Base-by-base conservation (phyloP, 2,888 invertebrate species). In the Xestia ashworthii region DNA sequence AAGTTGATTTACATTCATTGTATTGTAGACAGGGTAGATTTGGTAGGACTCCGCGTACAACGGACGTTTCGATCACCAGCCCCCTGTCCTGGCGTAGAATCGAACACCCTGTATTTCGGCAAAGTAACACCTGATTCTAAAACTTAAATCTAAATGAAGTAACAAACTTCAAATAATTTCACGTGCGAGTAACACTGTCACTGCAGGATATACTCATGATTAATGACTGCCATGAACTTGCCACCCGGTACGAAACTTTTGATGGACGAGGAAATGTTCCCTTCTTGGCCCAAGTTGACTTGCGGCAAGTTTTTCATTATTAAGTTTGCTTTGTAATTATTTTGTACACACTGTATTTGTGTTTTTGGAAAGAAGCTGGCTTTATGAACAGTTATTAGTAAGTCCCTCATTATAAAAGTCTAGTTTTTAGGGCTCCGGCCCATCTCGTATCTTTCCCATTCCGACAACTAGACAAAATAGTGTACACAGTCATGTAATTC, bases 151-250 rank as follows among this genome's bases (percentile, higher is more conserved):
- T 50, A 50, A 50, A 50, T 50, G 8, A 22, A 50, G 50, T 22
- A 11, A 53, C 83, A 85, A 89, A 90, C 86, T 89, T 86, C 58
- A 73, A 74, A 78, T 85, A 77, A 88, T 89, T 82, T 81, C 73
- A 76, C 64, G 69, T 75, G 66, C 73, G 79, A 80, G 38, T 78
- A 71, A 71, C 82, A 81, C 77, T 88, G 89, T 88, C 88, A 88
- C 80, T 81, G 71, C 82, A 80, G 85, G 84, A 80, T 85, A 81
- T 82, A 85, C 87, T 83, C 73, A 86, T 91, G 92, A 92, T 90
- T 89, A 90, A 92, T 80, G 91, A 89, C 81, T 65, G n/a, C n/a
- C n/a, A n/a, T n/a, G 68, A 85, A 90, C 81, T 88, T 89, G 89
- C 71, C 69, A 46, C 46, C 60, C 68, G n/a, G 19, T 48, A 46